A percentile compares a stretch with the other conserved stretches of the same genome.
These are phyloP conservation scores for Paramisgurnus dabryanus DNA, from an alignment of 2,113 vertebrate genomes.

Conservation along the genomic window DNA sequence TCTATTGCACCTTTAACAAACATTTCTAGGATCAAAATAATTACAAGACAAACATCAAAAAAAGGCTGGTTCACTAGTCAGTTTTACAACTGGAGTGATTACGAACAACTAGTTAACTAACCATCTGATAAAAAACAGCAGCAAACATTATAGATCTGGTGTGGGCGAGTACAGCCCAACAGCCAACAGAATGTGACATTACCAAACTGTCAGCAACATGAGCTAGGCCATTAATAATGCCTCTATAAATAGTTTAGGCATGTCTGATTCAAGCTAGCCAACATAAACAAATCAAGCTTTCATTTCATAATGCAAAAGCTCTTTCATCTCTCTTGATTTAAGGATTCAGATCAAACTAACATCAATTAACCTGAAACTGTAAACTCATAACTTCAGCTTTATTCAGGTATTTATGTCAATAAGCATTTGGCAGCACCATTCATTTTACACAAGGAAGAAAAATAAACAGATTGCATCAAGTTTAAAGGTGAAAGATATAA, in stretches of 20 bases:
- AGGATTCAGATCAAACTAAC: background rate
- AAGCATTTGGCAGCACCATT: background rate
- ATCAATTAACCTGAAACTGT: background rate
- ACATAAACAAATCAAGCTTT: background rate
- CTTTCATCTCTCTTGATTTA: background rate
- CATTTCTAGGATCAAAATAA: too few relatives aligned
- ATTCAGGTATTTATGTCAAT: background rate
- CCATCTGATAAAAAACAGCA: background rate
- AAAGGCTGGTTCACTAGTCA: too few relatives aligned
- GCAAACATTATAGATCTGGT: background rate
- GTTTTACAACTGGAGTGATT: too few relatives aligned
- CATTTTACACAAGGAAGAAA: background rate
- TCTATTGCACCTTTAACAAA: too few relatives aligned
- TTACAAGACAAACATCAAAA: too few relatives aligned
- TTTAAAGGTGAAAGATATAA: too few relatives aligned
- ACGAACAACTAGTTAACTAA: too few relatives aligned
- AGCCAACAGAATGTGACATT: too few relatives aligned
- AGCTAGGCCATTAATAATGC: slow-evolving; percentile 17
- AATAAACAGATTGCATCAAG: background rate
- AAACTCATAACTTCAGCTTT: background rate
- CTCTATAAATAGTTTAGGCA: slow-evolving; percentile 16
- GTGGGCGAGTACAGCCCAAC: background rate
- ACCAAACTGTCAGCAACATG: background rate
- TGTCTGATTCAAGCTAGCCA: background rate
- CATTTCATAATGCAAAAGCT: background rate